Evolutionary conservation across 2,113 vertebrate species (phyloP), one percentile per base, ranked within the genome.

Genomic region (Australoheros scitulus): DNA sequence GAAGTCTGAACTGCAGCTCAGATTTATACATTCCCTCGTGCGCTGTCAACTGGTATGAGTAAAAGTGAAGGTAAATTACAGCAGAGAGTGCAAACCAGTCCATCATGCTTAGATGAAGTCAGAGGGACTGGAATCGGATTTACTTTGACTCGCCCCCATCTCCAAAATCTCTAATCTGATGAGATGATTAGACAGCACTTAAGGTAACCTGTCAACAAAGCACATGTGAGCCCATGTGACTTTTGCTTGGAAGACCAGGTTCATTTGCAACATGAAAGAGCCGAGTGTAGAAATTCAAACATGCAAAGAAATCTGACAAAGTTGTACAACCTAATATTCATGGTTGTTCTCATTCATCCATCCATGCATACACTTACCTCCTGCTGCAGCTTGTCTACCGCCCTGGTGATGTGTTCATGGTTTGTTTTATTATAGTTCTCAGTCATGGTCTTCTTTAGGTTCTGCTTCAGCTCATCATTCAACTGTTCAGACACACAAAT

Each of bases 401-500:
- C 98, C 0, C 50, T 91, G 65, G 97, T 99, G 89, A 99, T 95
- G 0, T 96, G 94, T 14, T 97, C 96, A 0, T 98, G 89, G 41
- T 91, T 91, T 0, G 63, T 77, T 91, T 95, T 94, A 5, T 83
- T 18, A 86, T 99, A 99, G 81, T 95, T 97, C 90, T 96, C 87
- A 52, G 95, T 97, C 97, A 99, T 97, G 47, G 97, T 99, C 64
- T 95, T 94, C 88, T 94, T 97, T 90, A 99, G 92, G 87, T 97
- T 97, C 76, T 96, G 95, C 93, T 99, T 99, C 91, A 99, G 96
- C 89, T 99, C 98, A 5, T 94, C 89, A 61, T 96, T 99, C 92
- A 99, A 89, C 98, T 99, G 89, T 32, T 79, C 34, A 87, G 7
- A 88, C 65, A 85, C 36, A 84, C 32, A 11, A 7, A 75, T 34